Evolutionary conservation across 1,140 invertebrate species (phyloP), one percentile per base, ranked within the genome.

Genomic region (Monochamus saltuarius): DNA sequence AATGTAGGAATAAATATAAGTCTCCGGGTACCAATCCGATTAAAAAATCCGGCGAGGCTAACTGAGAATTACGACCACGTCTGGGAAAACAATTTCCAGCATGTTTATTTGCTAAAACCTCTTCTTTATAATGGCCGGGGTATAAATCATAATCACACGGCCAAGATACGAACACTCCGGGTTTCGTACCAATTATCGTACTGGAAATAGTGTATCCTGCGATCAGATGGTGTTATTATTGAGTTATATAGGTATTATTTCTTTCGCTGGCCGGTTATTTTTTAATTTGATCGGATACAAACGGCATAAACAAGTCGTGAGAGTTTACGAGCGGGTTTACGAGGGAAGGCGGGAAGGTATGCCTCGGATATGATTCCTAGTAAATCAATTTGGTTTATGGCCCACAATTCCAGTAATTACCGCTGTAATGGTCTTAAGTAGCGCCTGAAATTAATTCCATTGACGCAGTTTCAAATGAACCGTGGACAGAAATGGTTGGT

Each of bases 141-240:
- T 40, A 53, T 53, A 53, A 53, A 53, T 53, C 51, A 53, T 53
- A 42, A 53, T 53, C 35, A 53, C 35, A 38, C 16, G 37, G 17
- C 51, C 39, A 53, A 53, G 51, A 53, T 53, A 40, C 36, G 16
- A 36, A 53, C 51, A 11, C 47, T 52, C 39, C 36, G 47, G 14
- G 50, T 35, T 59, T 46, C 49, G 29, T 19, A 43, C 57, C 57
- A 59, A 59, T 59, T 59, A 59, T 59, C 57, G 19, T 42, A 14
- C 16, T 42, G 49, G 52, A 59, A 59, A 59, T 58, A 47, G 51
- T 58, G 38, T 38, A 42, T 50, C 49, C 37, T 19, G 37, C 57
- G 38, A 59, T 59, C 57, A 59, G 39, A 59, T 52, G 57, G 49
- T 51, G 47, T 50, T 59, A 59, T 59, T 59, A 59, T 59, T 59